phyloP scores from a whole-genome alignment of 2,113 vertebrate genomes.

The Pimephales promelas region DNA sequence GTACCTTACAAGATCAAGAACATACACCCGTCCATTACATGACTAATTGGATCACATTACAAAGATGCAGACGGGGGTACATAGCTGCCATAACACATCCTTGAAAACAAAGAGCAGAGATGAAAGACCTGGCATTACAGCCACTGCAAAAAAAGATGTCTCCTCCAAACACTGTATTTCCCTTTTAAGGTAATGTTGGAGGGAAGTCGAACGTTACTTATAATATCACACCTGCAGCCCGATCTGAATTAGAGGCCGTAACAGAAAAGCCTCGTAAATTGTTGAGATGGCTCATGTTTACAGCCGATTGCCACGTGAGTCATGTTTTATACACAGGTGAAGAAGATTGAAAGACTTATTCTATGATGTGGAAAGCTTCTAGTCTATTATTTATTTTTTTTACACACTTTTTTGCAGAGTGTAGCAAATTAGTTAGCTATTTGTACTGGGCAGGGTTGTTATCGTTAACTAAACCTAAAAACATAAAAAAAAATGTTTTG shows the following conservation, averaged over 20 bases:
- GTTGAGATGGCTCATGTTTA: constrained; percentile 60
- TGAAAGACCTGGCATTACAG: constrained; percentile 49
- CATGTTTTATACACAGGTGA: constrained; percentile 54
- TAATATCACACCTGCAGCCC: constrained; percentile 65
- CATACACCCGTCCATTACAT: constrained; percentile 45
- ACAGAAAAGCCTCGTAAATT: constrained; percentile 56
- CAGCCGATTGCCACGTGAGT: constrained; percentile 44
- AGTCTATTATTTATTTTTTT: background rate
- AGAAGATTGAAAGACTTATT: constrained; percentile 46
- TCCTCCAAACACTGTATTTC: constrained; percentile 36
- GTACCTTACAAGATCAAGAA: constrained; percentile 43
- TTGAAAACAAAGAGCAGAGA: constrained; percentile 54
- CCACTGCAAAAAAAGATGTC: constrained; percentile 18
- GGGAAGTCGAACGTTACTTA: constrained; percentile 57
- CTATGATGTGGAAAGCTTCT: constrained; percentile 66
- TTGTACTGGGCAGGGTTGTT: background rate
- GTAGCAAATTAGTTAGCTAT: background rate
- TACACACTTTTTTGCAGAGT: background rate
- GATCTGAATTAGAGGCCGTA: constrained; percentile 55
- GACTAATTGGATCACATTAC: constrained; percentile 52
- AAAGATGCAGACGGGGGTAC: constrained; percentile 46
- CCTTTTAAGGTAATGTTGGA: constrained; percentile 55
- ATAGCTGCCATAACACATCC: constrained; percentile 53
- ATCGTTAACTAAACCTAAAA: background rate
- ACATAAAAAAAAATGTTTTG: too few relatives aligned